Conservation (phyloP, 1,140 invertebrate species). For the Oncopodura yosiiana region DNA sequence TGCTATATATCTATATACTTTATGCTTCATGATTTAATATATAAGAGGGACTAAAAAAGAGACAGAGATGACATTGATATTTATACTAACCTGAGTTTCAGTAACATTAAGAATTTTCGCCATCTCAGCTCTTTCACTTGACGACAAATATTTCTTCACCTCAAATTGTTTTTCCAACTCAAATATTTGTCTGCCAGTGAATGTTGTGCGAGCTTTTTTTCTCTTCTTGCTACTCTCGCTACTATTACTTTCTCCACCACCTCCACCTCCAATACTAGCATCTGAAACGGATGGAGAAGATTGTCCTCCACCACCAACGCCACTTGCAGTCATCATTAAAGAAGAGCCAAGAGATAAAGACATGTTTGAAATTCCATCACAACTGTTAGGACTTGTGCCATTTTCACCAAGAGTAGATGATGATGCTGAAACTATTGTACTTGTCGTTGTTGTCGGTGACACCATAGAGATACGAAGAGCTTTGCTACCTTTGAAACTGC, state of each 20-base stretch:
- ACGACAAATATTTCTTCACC: conserved; percentile 89
- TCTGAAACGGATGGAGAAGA: conserved; percentile 5
- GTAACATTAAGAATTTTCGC: conserved; percentile 86
- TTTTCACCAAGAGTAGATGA: not conserved
- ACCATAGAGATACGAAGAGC: too few relatives aligned
- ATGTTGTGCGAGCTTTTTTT: conserved; percentile 90
- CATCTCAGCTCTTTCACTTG: conserved; percentile 88
- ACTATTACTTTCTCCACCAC: conserved; percentile 26
- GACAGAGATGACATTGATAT: conserved; percentile 14
- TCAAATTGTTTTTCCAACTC: conserved; percentile 93
- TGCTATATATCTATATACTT: not conserved
- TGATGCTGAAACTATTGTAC: not conserved
- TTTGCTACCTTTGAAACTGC: too few relatives aligned
- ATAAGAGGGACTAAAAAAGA: not conserved
- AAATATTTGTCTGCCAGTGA: conserved; percentile 90
- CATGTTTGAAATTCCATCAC: too few relatives aligned
- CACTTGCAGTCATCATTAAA: not conserved
- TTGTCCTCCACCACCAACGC: not conserved
- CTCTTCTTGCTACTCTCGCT: conserved; percentile 58
- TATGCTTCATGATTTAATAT: too few relatives aligned
- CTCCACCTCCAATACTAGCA: conserved; percentile 2
- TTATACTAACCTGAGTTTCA: conserved; percentile 81
- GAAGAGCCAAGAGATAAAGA: too few relatives aligned
- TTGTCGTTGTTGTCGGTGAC: not conserved
- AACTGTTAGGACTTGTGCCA: too few relatives aligned